Evolutionary conservation across 2,113 vertebrate genomes (phyloP).

Genomic region (Rhinolophus sinicus): DNA sequence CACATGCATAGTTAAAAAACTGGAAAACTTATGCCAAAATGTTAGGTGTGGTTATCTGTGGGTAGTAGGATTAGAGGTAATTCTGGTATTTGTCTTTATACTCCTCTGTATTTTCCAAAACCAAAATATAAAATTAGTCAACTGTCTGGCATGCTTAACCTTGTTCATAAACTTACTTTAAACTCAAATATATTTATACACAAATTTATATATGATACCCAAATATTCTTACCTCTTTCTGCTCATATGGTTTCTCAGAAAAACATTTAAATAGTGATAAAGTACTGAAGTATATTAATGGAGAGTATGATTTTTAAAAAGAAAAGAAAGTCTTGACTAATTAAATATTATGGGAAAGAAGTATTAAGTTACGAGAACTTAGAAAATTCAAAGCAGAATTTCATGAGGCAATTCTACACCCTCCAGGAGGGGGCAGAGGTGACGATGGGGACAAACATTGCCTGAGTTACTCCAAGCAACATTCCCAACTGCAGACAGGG

Average conservation of each 20-base stretch:
- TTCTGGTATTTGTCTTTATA: neutral
- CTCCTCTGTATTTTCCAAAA: neutral
- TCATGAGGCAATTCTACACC: neutral
- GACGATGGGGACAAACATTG: neutral
- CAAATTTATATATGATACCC: neutral
- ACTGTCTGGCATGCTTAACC: neutral
- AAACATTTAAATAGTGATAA: constrained; percentile 38
- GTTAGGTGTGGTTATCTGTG: neutral
- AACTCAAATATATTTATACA: constrained; percentile 4
- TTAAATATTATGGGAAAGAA: neutral
- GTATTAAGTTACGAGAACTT: neutral
- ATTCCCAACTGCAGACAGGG: neutral
- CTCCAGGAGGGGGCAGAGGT: neutral
- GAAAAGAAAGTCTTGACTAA: neutral
- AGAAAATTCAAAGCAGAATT: neutral
- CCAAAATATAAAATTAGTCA: neutral
- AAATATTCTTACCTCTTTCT: neutral
- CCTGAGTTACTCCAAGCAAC: neutral
- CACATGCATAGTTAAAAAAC: neutral
- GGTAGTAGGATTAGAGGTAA: neutral
- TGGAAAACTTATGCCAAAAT: neutral
- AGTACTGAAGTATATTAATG: neutral
- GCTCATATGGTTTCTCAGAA: constrained; percentile 4
- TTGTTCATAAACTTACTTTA: constrained; percentile 13
- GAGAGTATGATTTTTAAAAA: neutral